Evolutionary conservation across 2,113 vertebrate species (phyloP), one percentile per base, ranked within the genome.

Genomic region (Burhinus oedicnemus): DNA sequence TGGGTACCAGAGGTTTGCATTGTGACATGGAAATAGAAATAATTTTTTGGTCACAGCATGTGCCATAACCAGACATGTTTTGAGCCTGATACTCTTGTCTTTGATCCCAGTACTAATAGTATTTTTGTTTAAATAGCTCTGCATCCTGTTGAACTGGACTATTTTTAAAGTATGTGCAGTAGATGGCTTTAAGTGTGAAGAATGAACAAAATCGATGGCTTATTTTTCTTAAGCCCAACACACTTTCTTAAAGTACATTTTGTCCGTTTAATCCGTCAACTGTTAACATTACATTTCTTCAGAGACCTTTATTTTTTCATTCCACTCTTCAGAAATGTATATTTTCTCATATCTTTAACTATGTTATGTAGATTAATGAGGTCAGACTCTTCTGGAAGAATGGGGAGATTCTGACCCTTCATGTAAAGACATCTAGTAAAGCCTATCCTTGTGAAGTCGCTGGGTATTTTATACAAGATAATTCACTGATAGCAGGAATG

Each of bases 21-120:
- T 91, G 65, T 93, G 61, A 95, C 44, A 57, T 80, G 47, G 26
- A 94, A 96, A 74, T 32, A 70, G 12, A 95, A 89, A 65, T 54
- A 44, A 17, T 18, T 89, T 89, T 89, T 96, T 93, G 75, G 42
- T 90, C 77, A 93, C 64, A 82, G 34, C 38, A 40, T 4, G 10
- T 66, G 68, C 20, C 62, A 36, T 20, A 80, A 82, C 2, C 15
- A 87, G 54, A 22, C 6, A 76, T 22, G 7, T 69, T 96, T 77
- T 94, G 68, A 71, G 23, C 18, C 44, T 82, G n/a, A 65, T 84
- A 22, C 4, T 88, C 26, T 83, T 52, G 3, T 74, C 29, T 86
- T 58, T 54, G 21, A 84, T 85, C 30, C 27, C 36, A 91, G 49
- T 52, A 22, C 22, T 89, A 61, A 29, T 10, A 87, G 18, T 54